Evolutionary conservation across 2,797 vertebrate species (phyloP), one percentile per base, ranked within the genome.

Genomic region (Myotis daubentonii): DNA sequence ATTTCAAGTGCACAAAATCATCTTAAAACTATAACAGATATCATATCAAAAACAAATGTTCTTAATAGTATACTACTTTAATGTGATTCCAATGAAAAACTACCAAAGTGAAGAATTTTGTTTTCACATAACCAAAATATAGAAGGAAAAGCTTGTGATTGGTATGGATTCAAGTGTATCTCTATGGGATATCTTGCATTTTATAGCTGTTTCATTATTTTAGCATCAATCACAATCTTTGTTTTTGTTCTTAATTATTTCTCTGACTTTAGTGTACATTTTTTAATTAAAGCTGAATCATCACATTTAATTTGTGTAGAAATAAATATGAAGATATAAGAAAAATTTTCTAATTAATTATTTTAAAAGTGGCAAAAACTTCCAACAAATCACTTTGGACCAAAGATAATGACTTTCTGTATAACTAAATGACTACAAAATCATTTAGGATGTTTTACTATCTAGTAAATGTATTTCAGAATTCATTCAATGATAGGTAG

Each of bases 21-120:
- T 51, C 30, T 47, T 30, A 72, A 96, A 87, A 28, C 85, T 87
- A 62, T 49, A 94, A 62, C 13, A 76, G 15, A 33, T 13, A 70
- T 8, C 55, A 86, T 75, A 65, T 70, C 74, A 25, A 38, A 41
- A 23, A 38, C 36, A 51, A 93, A 70, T 12, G 3, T 71, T 78
- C 65, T 68, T 85, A 89, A 79, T n/a, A 72, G 25, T 25, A 36
- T 80, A 65, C 22, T 57, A 79, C 17, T 76, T 94, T 95, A 88
- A 92, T 83, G 47, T 65, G 15, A 87, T 85, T 60, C 49, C 92
- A 91, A 87, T 51, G 60, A 44, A 81, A 89, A 95, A 72, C n/a
- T 85, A 68, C 53, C 82, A 38, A 90, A 75, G 44, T 90, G 51
- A 90, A 28, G 41, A 82, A 81, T 60, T 83, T 85, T 74, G 65